A percentile compares a stretch with the other conserved stretches of the same genome.
phyloP scores from a whole-genome alignment of 1,140 invertebrate species.

The Gryon sp. region DNA sequence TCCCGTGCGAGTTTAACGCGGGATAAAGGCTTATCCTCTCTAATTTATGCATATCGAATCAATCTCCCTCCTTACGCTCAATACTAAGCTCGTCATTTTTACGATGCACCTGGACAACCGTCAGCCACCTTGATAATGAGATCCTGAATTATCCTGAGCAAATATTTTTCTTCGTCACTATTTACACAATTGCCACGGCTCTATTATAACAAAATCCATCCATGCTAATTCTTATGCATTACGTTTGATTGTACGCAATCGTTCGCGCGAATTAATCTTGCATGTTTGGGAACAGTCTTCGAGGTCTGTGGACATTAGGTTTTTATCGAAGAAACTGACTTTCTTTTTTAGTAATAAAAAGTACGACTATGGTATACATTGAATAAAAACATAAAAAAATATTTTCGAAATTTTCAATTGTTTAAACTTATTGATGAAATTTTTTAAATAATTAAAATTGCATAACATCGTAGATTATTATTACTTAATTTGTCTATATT shows the following conservation, averaged over 20 bases:
- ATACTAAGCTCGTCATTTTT: slow-evolving; percentile 29
- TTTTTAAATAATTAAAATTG: too few relatives aligned
- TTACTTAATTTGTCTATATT: too few relatives aligned
- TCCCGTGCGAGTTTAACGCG: slow-evolving; percentile 64
- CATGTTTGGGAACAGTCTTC: too few relatives aligned
- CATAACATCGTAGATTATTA: too few relatives aligned
- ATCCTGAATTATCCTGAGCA: slow-evolving; percentile 70
- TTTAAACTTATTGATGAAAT: too few relatives aligned
- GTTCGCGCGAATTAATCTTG: slow-evolving; percentile 40
- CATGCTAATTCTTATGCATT: slow-evolving; percentile 43
- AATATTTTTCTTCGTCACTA: slow-evolving; percentile 66
- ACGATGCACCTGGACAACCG: slow-evolving; percentile 63
- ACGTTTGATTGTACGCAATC: slow-evolving; percentile 30
- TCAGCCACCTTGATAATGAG: slow-evolving; percentile 65
- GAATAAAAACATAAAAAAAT: too few relatives aligned
- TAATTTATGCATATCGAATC: slow-evolving; percentile 80
- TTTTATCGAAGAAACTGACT: too few relatives aligned
- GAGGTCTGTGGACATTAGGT: too few relatives aligned
- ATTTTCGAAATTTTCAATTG: too few relatives aligned
- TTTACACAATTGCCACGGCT: slow-evolving; percentile 57
- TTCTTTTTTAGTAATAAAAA: not conserved
- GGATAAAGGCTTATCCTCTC: slow-evolving; percentile 77
- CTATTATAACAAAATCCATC: slow-evolving; percentile 53
- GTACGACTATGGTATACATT: too few relatives aligned
- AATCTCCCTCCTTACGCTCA: slow-evolving; percentile 69